phyloP scores from a whole-genome alignment of 2,113 vertebrate species.

The Canis aureus region DNA sequence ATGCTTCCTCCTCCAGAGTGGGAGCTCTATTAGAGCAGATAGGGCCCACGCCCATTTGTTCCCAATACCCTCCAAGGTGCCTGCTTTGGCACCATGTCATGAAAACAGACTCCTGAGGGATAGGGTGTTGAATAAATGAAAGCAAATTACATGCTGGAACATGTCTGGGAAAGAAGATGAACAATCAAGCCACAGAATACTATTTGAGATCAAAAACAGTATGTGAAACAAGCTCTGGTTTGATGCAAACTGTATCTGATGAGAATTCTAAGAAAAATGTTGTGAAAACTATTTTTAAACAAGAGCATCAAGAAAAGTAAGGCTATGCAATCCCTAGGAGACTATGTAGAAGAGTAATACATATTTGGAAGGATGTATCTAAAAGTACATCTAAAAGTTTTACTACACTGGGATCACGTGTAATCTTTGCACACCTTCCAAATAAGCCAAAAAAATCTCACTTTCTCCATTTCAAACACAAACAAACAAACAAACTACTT shows the following conservation, averaged over 20 bases:
- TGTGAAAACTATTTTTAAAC: neutral
- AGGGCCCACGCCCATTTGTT: neutral
- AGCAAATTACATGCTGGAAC: neutral
- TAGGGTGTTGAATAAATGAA: neutral
- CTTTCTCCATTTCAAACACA: neutral
- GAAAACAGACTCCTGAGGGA: neutral
- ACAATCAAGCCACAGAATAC: neutral
- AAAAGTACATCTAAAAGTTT: neutral
- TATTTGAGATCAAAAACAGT: neutral
- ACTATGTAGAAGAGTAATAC: neutral
- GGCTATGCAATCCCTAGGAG: neutral
- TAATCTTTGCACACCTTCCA: neutral
- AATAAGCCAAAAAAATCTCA: neutral
- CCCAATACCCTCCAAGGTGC: neutral
- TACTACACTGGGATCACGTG: neutral
- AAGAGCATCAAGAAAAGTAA: neutral
- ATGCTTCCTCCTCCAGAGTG: neutral
- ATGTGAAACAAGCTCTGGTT: neutral
- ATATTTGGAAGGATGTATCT: neutral
- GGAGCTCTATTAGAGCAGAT: neutral
- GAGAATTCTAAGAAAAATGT: neutral
- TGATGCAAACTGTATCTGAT: neutral
- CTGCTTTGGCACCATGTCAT: neutral
- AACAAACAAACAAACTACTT: neutral
- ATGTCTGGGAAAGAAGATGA: neutral